Percentiles rank a stretch among this genome's conserved stretches.
Conservation (phyloP, 2,888 invertebrate species). For the Aphodius granarius region DNA sequence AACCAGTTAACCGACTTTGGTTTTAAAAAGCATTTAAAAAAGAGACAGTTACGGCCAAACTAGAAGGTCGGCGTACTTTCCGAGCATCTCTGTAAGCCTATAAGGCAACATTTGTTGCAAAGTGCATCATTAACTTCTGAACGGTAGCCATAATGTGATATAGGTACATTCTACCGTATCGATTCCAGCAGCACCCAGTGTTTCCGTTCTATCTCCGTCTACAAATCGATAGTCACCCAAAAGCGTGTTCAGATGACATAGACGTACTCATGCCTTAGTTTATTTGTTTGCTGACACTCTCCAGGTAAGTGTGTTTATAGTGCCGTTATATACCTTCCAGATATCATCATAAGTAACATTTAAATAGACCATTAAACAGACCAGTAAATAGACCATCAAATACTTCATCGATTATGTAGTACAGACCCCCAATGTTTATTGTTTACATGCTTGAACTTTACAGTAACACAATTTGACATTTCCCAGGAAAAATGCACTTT, state of each 20-base stretch:
- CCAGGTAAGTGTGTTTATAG: constrained; percentile 2
- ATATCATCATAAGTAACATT: background rate
- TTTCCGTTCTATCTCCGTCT: background rate
- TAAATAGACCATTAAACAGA: background rate
- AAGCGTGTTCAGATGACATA: constrained; percentile 8
- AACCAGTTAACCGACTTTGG: no score
- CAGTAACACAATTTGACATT: background rate
- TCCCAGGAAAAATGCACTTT: background rate
- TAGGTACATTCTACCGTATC: background rate
- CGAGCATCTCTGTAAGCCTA: no score
- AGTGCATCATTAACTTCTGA: background rate
- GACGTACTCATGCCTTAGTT: constrained; percentile 3
- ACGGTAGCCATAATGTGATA: background rate
- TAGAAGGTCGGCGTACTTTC: no score
- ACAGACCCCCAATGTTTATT: background rate
- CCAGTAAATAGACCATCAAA: background rate
- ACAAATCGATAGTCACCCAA: constrained; percentile 7
- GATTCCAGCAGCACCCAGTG: background rate
- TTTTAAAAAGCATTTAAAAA: no score
- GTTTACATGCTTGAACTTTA: background rate
- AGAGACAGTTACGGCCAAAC: no score
- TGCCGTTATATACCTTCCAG: background rate
- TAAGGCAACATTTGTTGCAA: no score
- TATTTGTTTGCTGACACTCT: constrained; percentile 7
- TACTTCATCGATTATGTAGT: background rate